Conservation (phyloP, 2,113 vertebrate genomes). For the Patagioenas fasciata region DNA sequence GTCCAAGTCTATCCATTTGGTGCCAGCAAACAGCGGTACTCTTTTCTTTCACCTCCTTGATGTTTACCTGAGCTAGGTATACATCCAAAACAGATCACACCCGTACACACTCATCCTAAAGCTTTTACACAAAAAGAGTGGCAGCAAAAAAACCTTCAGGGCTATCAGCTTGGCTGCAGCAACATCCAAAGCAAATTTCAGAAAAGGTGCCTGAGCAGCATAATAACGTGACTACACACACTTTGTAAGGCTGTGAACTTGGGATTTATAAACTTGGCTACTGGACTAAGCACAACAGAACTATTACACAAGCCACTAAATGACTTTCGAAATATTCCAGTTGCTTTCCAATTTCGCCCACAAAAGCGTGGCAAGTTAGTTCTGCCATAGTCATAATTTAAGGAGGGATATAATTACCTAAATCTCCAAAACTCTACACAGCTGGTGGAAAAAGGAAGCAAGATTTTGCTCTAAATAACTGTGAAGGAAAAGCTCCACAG, state of each 20-base stretch:
- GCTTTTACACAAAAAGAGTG: neutral
- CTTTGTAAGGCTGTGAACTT: neutral
- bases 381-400: constrained; percentile 50
- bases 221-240: constrained; percentile 20
- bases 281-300: constrained; percentile 9
- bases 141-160: neutral
- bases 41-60: neutral
- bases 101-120: neutral
- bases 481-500: constrained; percentile 47
- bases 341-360: constrained; percentile 50
- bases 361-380: constrained; percentile 27
- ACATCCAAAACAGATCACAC: neutral
- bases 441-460: neutral
- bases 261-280: constrained; percentile 41
- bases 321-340: constrained; percentile 45
- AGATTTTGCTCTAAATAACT: constrained; percentile 55
- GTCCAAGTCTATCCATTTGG: neutral
- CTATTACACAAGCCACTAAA: constrained; percentile 43
- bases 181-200: neutral
- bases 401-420: constrained; percentile 52
- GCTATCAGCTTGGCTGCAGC: constrained; percentile 45
- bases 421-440: constrained; percentile 46
- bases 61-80: neutral
- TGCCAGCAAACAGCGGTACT: neutral
- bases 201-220: neutral